Evolutionary conservation across 1,140 invertebrate genomes (phyloP).

Genomic region (Brachionus sp.): DNA sequence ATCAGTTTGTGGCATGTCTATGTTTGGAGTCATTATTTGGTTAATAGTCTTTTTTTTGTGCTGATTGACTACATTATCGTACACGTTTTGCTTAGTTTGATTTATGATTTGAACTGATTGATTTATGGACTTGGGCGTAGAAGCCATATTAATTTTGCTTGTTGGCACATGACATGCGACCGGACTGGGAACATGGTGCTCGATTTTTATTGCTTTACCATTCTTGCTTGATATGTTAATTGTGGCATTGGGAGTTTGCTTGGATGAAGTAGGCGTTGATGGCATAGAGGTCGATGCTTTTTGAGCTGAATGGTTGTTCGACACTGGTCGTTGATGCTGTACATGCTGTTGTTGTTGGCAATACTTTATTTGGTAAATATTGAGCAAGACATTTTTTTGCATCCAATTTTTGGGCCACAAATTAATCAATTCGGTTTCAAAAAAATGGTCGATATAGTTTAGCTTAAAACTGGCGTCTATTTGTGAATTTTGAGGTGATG

Average conservation of each 20-base stretch:
- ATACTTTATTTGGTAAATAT: conserved; percentile 37
- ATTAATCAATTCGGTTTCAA: conserved; percentile 14
- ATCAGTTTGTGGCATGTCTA: neutral
- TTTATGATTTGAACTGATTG: neutral
- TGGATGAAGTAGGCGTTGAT: neutral
- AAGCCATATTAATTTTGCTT: neutral
- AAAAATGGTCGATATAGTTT: conserved; percentile 17
- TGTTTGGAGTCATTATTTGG: neutral
- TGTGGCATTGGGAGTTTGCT: neutral
- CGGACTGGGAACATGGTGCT: neutral
- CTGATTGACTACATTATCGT: neutral
- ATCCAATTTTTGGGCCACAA: conserved; percentile 42
- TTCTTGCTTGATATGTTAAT: conserved; percentile 32
- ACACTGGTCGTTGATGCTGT: neutral
- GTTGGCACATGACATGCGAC: neutral
- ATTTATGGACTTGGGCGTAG: neutral
- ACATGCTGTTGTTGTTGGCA: conserved; percentile 14
- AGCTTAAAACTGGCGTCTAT: neutral
- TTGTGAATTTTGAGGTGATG: conserved; percentile 28
- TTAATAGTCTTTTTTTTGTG: neutral
- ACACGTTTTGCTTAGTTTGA: neutral
- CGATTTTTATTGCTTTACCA: conserved; percentile 15
- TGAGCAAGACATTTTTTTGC: conserved; percentile 32
- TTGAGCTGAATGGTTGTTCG: neutral
- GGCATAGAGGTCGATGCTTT: neutral